These are phyloP conservation scores for Lasioglossum baleicum DNA, from an alignment of 1,140 invertebrate species.

Conservation along the genomic window DNA sequence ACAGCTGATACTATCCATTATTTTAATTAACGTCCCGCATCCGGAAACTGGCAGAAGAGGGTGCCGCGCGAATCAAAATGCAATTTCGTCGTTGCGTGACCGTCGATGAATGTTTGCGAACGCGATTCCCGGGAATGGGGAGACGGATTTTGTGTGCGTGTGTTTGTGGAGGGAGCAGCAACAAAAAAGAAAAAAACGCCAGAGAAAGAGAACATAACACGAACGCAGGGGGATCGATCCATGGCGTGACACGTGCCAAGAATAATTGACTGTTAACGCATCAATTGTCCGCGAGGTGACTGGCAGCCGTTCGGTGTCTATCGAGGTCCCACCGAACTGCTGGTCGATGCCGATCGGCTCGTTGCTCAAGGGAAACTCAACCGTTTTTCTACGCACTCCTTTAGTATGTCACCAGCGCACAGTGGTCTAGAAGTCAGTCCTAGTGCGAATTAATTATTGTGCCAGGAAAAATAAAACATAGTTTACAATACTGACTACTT, in stretches of 20 bases:
- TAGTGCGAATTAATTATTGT: too few species aligned
- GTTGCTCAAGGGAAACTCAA: too few species aligned
- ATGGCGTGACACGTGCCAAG: slow-evolving; percentile 30
- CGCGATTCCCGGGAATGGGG: too few species aligned
- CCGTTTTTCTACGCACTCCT: too few species aligned
- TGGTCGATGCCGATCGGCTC: slow-evolving; percentile 6
- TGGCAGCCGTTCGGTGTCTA: slow-evolving; percentile 21
- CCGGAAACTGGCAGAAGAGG: slow-evolving; percentile 6
- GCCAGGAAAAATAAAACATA: too few species aligned
- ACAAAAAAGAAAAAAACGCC: not conserved
- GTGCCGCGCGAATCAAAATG: slow-evolving; percentile 31
- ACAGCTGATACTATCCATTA: slow-evolving; percentile 34
- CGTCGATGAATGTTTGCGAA: slow-evolving; percentile 22
- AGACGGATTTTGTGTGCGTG: too few species aligned
- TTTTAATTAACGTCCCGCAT: slow-evolving; percentile 44
- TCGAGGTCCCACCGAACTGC: not conserved
- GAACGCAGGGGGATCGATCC: not conserved
- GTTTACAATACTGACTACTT: too few species aligned
- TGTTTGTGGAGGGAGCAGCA: too few species aligned
- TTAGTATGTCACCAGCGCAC: too few species aligned
- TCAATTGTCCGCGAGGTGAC: slow-evolving; percentile 28
- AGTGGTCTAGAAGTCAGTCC: too few species aligned
- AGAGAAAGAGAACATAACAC: not conserved
- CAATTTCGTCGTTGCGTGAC: slow-evolving; percentile 37
- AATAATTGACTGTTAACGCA: slow-evolving; percentile 46